Base-by-base conservation (phyloP, 2,888 invertebrate genomes). In the Glyphotaelius pellucidus region DNA sequence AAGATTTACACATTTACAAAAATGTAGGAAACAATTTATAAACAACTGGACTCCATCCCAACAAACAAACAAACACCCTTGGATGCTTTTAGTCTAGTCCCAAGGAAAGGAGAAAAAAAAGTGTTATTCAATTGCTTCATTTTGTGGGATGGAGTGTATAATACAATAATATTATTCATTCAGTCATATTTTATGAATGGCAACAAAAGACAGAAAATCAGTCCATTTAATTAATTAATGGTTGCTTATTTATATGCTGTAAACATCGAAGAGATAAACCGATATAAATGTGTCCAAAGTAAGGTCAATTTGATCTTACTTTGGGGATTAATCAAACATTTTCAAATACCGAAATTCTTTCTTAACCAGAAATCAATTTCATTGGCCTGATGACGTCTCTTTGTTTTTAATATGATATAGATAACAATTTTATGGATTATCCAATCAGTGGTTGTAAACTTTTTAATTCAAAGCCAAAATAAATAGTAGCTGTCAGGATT, bases 1-100 rank as follows among this genome's bases (percentile, higher is more conserved):
- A 38, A 32, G 83, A 83, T 83, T 7, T 25, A 83, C 83, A 83
- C 83, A 83, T 83, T 83, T 83, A 83, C 83, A 67, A 67, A 83
- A 83, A 83, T 83, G 32, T 83, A 83, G 83, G 83, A 83, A 83
- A 83, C 32, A 32, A 25, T 31, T 83, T 83, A 67, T 9, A 25
- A 83, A 9, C 19, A 83, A 35, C 83, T 35, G 19, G 35, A 19
- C 35, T 83, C 83, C 32, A n/a, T 83, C 83, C 35, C 32, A 31
- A 83, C 14, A 83, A 31, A 19, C 14, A 83, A 31, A 19, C 19
- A 32, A 83, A 5, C 83, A 83, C 35, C 25, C 83, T 25, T n/a
- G 67, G 67, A 67, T n/a, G 25, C n/a, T n/a, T 67, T 67, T 25
- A 67, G n/a, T 67, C 67, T 67, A 25, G 67, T 67, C 25, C 67